phyloP scores from a whole-genome alignment of 1,140 invertebrate genomes.

The Mercenaria mercenaria region DNA sequence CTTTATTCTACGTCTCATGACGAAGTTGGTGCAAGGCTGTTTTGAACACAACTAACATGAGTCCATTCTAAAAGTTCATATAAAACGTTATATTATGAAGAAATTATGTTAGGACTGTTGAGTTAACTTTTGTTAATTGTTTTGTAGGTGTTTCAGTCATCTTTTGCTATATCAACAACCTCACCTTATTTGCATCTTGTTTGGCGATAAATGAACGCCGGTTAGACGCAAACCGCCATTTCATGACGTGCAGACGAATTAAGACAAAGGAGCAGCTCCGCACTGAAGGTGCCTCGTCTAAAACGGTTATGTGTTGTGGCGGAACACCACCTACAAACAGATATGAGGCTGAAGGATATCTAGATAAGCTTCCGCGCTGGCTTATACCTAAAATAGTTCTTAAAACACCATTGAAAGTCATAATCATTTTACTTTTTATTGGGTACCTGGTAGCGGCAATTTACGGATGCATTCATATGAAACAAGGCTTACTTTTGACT shows the following conservation, averaged over 20 bases:
- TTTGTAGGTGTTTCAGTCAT: conserved; percentile 62
- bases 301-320: not conserved
- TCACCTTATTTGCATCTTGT: conserved; percentile 62
- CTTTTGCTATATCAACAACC: conserved; percentile 66
- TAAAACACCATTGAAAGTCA: conserved; percentile 87
- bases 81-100: no score
- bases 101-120: no score
- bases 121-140: no score
- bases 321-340: conserved; percentile 19
- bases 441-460: conserved; percentile 94
- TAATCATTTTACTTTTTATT: conserved; percentile 93
- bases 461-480: conserved; percentile 93
- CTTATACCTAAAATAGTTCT: conserved; percentile 57
- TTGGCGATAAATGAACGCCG: conserved; percentile 59
- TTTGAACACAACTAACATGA: no score
- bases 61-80: no score
- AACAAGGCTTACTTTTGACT: conserved; percentile 93
- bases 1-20: no score
- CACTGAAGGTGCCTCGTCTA: not conserved
- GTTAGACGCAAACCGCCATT: conserved; percentile 55
- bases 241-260: conserved; percentile 42
- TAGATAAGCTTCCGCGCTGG: conserved; percentile 53
- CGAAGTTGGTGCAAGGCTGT: no score
- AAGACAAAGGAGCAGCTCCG: not conserved
- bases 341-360: conserved; percentile 45